Conservation (phyloP, 2,888 invertebrate species). For the Phoronis australis region DNA sequence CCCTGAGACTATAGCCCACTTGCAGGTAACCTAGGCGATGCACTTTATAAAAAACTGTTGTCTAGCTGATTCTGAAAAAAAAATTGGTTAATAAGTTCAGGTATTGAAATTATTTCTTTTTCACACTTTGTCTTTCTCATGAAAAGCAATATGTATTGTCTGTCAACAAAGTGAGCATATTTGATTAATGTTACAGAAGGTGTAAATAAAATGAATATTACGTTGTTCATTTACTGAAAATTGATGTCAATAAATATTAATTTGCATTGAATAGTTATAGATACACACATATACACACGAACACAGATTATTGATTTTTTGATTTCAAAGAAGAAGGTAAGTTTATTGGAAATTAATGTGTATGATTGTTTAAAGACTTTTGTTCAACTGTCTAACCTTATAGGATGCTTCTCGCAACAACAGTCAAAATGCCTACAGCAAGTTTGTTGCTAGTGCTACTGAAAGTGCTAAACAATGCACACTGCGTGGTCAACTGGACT, state of each 20-base stretch:
- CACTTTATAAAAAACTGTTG: neutral
- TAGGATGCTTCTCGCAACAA: slow-evolving; percentile 83
- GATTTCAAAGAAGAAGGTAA: too few relatives aligned
- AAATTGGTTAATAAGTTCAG: neutral
- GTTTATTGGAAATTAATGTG: too few relatives aligned
- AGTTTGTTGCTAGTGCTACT: slow-evolving; percentile 77
- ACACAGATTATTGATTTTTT: too few relatives aligned
- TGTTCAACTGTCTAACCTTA: slow-evolving; percentile 28
- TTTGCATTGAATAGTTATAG: too few relatives aligned
- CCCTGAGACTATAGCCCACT: slow-evolving; percentile 74
- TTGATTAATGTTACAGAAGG: too few relatives aligned
- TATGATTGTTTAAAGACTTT: neutral
- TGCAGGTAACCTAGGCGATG: slow-evolving; percentile 58
- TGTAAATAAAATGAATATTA: too few relatives aligned
- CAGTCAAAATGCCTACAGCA: slow-evolving; percentile 75
- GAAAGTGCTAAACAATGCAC: slow-evolving; percentile 81
- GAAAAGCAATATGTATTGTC: too few relatives aligned
- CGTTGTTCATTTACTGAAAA: too few relatives aligned
- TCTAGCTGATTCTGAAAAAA: neutral
- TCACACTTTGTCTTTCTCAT: too few relatives aligned
- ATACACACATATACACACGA: too few relatives aligned
- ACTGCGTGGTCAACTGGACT: slow-evolving; percentile 85
- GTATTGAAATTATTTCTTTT: slow-evolving; percentile 5
- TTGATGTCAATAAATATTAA: too few relatives aligned
- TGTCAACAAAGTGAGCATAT: too few relatives aligned